Percentiles rank a stretch among this genome's conserved stretches.
These are phyloP conservation scores for Sphecodes monilicornis DNA, from an alignment of 2,888 invertebrate genomes.

Conservation along the genomic window DNA sequence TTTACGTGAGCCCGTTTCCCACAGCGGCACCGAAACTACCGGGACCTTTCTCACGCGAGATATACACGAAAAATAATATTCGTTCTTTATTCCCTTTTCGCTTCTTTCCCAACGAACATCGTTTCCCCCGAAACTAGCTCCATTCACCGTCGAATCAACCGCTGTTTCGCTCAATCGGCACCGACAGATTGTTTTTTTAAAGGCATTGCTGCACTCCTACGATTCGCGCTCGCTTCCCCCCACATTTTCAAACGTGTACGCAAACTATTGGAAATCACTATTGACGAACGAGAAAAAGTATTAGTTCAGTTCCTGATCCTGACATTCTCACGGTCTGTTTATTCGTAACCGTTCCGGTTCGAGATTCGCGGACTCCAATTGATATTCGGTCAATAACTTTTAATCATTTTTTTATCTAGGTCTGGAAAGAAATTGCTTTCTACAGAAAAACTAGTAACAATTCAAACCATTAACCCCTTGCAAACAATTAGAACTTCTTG, in stretches of 20 bases:
- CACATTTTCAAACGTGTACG: background rate
- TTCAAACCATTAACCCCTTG: background rate
- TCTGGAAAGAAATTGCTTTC: background rate
- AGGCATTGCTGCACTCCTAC: background rate
- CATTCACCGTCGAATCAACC: constrained; percentile 7
- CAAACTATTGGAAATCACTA: background rate
- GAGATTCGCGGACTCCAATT: background rate
- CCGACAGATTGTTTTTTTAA: background rate
- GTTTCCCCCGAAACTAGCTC: background rate
- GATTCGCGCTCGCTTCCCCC: background rate
- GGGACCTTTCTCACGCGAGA: background rate
- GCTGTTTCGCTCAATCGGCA: background rate
- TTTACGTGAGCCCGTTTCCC: background rate
- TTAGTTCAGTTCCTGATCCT: background rate
- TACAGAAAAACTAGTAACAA: background rate
- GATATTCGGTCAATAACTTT: background rate
- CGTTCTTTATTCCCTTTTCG: background rate
- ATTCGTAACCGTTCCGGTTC: background rate
- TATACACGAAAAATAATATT: constrained; percentile 21
- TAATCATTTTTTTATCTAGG: background rate
- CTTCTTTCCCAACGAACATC: background rate
- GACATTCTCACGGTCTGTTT: background rate
- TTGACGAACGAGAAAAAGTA: background rate
- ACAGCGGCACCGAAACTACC: background rate
- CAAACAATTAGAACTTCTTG: background rate